Evolutionary conservation across 2,888 invertebrate species (phyloP), one percentile per base, ranked within the genome.

Genomic region (Orchesella flavescens): DNA sequence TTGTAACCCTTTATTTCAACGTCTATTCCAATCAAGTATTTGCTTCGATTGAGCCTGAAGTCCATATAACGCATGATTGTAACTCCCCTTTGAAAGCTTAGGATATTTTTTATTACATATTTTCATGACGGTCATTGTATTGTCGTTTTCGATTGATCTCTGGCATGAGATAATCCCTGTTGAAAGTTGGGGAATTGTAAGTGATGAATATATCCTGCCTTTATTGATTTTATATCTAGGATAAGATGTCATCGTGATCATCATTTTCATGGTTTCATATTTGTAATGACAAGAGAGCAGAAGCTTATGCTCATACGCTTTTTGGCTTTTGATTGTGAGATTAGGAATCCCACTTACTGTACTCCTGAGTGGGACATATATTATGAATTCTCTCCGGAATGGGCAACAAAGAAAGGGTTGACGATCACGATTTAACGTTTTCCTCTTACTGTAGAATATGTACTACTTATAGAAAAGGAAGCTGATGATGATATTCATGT

Each of bases 191-290:
- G 49, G 76, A 76, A 43, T 21, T 44, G 61, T 61, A 55, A 12
- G 57, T 66, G 59, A 59, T 77, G 77, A 69, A 59, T 69, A 49
- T 63, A 77, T 63, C 69, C 46, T 43, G 21, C 19, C 23, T 71
- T 72, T 73, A 79, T 79, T 73, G 79, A 79, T 79, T 79, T 71
- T 65, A 34, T 71, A n/a, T 34, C 57, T 53, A 9, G 73, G 46
- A 46, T 17, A 1, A 66, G 57, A 79, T 79, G 79, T 79, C 79
- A 79, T 65, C 79, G 43, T 68, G 68, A 73, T 61, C 34, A 34
- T 34, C 34, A 34, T 34, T 34, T 57, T 57, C 66, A 73, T 69
- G 77, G 21, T 79, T 49, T 71, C 65, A 23, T 57, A 46, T 68
- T 66, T 66, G 80, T 74, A 59, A 74, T 66, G 80, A 68, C 73